A percentile compares a stretch with the other conserved stretches of the same genome.
These are phyloP conservation scores for Pomatorhinus ruficollis DNA, from an alignment of 2,113 vertebrate genomes.

Conservation along the genomic window DNA sequence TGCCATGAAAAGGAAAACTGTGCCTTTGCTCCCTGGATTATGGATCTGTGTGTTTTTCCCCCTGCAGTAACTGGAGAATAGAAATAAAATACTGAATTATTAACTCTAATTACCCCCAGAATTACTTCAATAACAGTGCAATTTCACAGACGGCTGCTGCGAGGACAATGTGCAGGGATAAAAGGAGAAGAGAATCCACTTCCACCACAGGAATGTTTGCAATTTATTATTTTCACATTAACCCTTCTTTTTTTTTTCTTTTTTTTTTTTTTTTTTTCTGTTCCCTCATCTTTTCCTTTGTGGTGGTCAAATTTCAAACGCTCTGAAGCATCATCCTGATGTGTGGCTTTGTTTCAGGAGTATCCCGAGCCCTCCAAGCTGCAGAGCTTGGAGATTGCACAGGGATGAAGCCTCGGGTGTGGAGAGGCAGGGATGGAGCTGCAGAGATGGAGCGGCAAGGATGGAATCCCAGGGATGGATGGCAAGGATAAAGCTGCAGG, in stretches of 20 bases:
- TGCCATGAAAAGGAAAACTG: slow-evolving; percentile 20
- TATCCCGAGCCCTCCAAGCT: neutral
- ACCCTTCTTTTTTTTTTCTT: neutral
- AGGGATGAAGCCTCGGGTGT: neutral
- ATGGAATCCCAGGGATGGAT: neutral
- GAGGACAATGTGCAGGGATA: slow-evolving; percentile 71
- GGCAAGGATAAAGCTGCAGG: rapidly evolving
- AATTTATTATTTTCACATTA: slow-evolving; percentile 72
- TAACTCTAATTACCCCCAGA: slow-evolving; percentile 77
- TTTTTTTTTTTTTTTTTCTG: neutral
- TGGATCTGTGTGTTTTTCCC: slow-evolving; percentile 44
- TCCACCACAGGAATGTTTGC: slow-evolving; percentile 74
- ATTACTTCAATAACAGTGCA: slow-evolving; percentile 75
- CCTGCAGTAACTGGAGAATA: slow-evolving; percentile 71
- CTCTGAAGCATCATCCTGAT: neutral
- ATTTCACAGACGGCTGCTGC: slow-evolving; percentile 76
- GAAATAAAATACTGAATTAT: slow-evolving; percentile 77
- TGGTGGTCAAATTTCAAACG: slow-evolving; percentile 19
- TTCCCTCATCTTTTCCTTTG: slow-evolving; percentile 33
- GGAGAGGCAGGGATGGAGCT: neutral
- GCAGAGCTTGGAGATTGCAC: neutral
- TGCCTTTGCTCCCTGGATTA: slow-evolving; percentile 29
- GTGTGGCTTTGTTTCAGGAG: neutral
- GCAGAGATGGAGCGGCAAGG: neutral
- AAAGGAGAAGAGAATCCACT: slow-evolving; percentile 72